Evolutionary conservation across 2,888 invertebrate species (phyloP), one percentile per base, ranked within the genome.

Genomic region (Tholera decimalis): DNA sequence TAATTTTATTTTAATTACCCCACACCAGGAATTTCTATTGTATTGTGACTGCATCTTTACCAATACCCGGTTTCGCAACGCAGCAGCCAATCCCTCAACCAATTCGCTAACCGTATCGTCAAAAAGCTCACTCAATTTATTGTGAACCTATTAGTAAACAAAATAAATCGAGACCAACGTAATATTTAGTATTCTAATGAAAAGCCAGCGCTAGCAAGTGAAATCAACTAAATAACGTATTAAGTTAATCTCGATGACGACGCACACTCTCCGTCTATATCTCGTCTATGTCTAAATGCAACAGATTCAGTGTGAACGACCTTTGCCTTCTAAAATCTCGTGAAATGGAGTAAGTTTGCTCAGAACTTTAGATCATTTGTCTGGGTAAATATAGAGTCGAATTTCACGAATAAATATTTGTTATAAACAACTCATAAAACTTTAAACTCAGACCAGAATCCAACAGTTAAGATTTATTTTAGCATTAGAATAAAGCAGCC

Each of bases 191-290:
- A 37, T 11, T 62, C 9, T 0, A 41, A 8, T 13, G 22, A 41
- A 47, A 35, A 41, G 24, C 20, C 39, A 33, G 18, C 3, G 9
- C 4, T 4, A 13, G 2, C 8, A 20, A 26, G 7, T 30, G 5
- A 24, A 43, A n/a, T 5, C n/a, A 30, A 9, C 30, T 56, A 66
- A 57, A 66, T 57, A 50, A 20, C 8, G 1, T 22, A 58, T 66
- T 58, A 44, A 58, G 30, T 30, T 50, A 33, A 58, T 65, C 65
- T 55, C 39, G 55, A 65, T 28, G 22, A 37, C 9, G 26, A 5
- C 28, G 37, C 24, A 33, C 28, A 18, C 1, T 18, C 13, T 3
- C 7, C 24, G 39, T 20, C 37, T 61, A n/a, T 37, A 46, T 11
- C 18, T 43, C 18, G 44, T 59, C 60, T 59, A 46, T 3, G 1